Evolutionary conservation across 2,888 invertebrate species (phyloP), one percentile per base, ranked within the genome.

Genomic region (Pyralis farinalis): DNA sequence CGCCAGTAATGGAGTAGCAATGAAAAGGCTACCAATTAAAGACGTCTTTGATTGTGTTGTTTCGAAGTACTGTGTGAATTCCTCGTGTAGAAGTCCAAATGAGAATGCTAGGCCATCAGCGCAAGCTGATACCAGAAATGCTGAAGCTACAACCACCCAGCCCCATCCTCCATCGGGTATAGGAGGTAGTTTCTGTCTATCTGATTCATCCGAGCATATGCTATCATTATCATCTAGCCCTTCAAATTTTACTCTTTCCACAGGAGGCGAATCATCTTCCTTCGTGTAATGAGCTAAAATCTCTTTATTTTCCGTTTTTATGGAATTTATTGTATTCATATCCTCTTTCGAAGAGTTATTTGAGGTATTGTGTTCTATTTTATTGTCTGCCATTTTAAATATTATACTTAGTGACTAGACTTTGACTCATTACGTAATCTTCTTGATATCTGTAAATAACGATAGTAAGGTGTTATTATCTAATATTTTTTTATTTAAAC

Each of bases 51-150:
- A 93, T 55, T 96, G 95, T 7, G 94, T 94, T 20, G 94, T 94
- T 9, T 92, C 90, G 66, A 97, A 98, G 60, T 94, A 93, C 6
- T 91, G 77, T 10, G 95, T 89, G 57, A 98, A 93, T 65, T 96
- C 94, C 8, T 95, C 93, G 66, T 95, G 97, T 7, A 98, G 86
- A 6, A 97, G 89, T 0, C 98, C 98, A 66, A 98, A 98, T 0
- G 97, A 96, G 73, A 97, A 97, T 6, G 96, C 96, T 31, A 97
- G 91, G 0, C 98, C 98, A 71, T 98, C 98, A 27, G 97, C 96
- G 40, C 98, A 94, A 53, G 96, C 92, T 28, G 96, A 95, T n/a
- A 96, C 93, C 12, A 96, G 71, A 51, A 98, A 92, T 0, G 97
- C 95, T 3, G 97, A 92, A 7, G 93, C 81, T 0, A 98, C 97